Conservation (phyloP, 2,888 invertebrate genomes). For the Apoda limacodes region DNA sequence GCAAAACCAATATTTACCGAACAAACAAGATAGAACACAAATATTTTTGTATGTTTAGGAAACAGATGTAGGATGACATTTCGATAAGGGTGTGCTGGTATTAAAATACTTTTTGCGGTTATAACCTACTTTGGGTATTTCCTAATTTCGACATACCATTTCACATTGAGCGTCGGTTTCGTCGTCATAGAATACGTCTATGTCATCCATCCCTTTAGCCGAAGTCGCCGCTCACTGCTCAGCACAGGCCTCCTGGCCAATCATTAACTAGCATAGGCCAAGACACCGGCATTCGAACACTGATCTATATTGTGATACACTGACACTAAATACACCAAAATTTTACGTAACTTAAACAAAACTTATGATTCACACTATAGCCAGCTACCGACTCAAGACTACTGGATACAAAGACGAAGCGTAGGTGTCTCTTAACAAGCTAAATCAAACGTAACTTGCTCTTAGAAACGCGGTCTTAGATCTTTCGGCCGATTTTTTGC, state of each 20-base stretch:
- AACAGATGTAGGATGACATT: too few species aligned
- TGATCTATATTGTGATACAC: conserved; percentile 33
- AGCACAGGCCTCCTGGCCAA: conserved; percentile 45
- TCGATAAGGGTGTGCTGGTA: too few species aligned
- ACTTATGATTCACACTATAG: conserved; percentile 58
- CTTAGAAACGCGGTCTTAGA: too few species aligned
- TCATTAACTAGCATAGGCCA: conserved; percentile 67
- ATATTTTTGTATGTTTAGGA: too few species aligned
- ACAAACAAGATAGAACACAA: too few species aligned
- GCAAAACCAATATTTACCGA: too few species aligned
- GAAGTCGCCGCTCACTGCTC: conserved; percentile 41
- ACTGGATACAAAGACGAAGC: conserved; percentile 29
- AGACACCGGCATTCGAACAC: conserved; percentile 64
- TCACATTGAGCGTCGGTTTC: conserved; percentile 63
- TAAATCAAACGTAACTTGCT: conserved; percentile 35
- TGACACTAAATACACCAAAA: conserved; percentile 27
- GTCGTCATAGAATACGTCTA: conserved; percentile 65
- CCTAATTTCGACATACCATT: conserved; percentile 49
- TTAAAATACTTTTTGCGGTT: too few species aligned
- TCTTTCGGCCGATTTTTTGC: conserved; percentile 26
- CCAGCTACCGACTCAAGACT: conserved; percentile 36
- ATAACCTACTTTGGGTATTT: too few species aligned
- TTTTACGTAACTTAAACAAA: conserved; percentile 36
- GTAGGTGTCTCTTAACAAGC: conserved; percentile 64
- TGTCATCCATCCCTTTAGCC: conserved; percentile 63